phyloP scores from a whole-genome alignment of 2,797 vertebrate species.

The Clamator glandarius region DNA sequence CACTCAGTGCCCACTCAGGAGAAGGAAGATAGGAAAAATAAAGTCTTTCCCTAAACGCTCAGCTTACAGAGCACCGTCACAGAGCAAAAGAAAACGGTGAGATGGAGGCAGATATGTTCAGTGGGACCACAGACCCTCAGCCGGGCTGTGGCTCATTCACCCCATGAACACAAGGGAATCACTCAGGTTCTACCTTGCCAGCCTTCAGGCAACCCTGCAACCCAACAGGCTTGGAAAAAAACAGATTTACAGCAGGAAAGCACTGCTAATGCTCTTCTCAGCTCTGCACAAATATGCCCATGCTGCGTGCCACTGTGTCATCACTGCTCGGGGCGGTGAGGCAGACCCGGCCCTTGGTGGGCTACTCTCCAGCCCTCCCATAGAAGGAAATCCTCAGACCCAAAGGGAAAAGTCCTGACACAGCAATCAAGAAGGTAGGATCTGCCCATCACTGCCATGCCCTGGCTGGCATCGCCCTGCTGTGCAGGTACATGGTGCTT shows the following conservation, averaged over 20 bases:
- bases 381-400: neutral
- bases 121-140: too few species aligned
- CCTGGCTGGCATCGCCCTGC: neutral
- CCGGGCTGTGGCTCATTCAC: too few species aligned
- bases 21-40: neutral
- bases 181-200: neutral
- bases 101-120: neutral
- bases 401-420: neutral
- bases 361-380: neutral
- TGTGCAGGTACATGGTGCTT: fast-evolving
- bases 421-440: neutral
- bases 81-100: neutral
- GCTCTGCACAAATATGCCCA: neutral
- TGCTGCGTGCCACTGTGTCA: fast-evolving
- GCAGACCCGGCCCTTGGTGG: neutral
- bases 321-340: fast-evolving
- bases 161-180: fast-evolving
- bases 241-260: neutral
- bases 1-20: fast-evolving
- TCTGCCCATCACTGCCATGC: neutral
- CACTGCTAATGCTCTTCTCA: fast-evolving
- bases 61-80: neutral
- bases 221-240: neutral
- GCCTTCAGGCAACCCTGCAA: neutral
- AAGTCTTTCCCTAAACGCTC: neutral